Evolutionary conservation across 2,113 vertebrate species (phyloP).

Genomic region (Pachyramphus minor): DNA sequence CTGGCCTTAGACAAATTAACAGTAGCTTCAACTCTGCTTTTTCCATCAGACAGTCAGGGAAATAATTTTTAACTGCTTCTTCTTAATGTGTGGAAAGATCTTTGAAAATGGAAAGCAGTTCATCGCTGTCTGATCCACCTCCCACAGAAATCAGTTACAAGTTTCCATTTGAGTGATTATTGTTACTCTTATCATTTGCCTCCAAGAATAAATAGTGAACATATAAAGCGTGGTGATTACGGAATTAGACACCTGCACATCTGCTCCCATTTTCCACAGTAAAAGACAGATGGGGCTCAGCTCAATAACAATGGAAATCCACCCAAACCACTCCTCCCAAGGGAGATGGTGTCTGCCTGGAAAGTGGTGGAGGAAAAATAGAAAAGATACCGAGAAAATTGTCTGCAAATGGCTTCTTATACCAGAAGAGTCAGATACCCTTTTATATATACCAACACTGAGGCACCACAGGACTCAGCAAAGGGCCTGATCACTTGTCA

Average conservation of each 20-base stretch:
- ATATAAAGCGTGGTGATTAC: background rate
- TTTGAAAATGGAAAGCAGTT: background rate
- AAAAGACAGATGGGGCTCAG: background rate
- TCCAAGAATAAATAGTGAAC: background rate
- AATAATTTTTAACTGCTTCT: background rate
- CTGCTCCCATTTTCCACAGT: background rate
- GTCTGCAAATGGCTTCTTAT: background rate
- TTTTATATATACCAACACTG: background rate
- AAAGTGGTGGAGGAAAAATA: background rate
- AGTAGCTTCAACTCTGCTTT: background rate
- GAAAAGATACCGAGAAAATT: background rate
- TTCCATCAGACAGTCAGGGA: fast-evolving
- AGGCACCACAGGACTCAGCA: background rate
- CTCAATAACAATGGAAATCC: background rate
- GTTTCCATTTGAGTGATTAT: background rate
- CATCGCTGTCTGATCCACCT: background rate
- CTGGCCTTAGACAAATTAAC: background rate
- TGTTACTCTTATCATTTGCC: background rate
- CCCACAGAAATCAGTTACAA: background rate
- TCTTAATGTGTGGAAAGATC: background rate
- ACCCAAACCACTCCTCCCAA: background rate
- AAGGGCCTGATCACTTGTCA: background rate
- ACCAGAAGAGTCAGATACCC: background rate
- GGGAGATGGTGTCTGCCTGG: background rate
- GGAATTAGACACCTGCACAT: background rate